Evolutionary conservation across 1,140 invertebrate genomes (phyloP), one percentile per base, ranked within the genome.

Genomic region (Chironomus tepperi): DNA sequence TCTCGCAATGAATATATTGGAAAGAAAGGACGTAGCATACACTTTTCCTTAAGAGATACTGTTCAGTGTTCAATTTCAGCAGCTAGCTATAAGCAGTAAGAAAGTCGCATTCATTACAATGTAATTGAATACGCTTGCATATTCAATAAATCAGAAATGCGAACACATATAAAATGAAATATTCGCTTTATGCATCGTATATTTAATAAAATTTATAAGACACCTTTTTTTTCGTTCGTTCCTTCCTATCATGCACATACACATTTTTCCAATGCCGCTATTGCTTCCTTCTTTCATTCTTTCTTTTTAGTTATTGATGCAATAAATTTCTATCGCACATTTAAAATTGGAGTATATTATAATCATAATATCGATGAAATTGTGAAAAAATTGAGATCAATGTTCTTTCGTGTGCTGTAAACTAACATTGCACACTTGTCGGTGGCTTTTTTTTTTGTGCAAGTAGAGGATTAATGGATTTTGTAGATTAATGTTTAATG

Each of bases 191-290:
- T 70, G 65, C 65, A 70, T 19, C 65, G 19, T 70, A 70, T 16
- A 70, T 70, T 70, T 70, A 70, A 70, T 70, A 70, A 70, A 70
- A 70, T 70, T 70, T 70, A 70, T 70, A 70, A 70, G 16, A 70
- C 65, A 70, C 65, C 65, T 70, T 70, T 18, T 70, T 18, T 3
- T 10, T 7, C 16, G 9, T 18, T 19, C 9, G 9, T 18, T 19
- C 9, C 65, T 19, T 16, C 19, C 65, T 70, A 18, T 18, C n/a
- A 19, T 70, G 18, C 18, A 19, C 16, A 70, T 19, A 70, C 7
- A 57, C 12, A 57, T 8, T 47, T 8, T 3, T 12, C 43, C 43
- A 47, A 15, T n/a, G 5, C 24, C 24, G 24, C 24, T 34, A 34
- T 34, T 34, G 24, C 24, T 34, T 34, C 24, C 24, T 34, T 34